These are phyloP conservation scores for Luidia sarsii DNA, from an alignment of 53 echinoderm and acorn worm species.

Conservation along the genomic window DNA sequence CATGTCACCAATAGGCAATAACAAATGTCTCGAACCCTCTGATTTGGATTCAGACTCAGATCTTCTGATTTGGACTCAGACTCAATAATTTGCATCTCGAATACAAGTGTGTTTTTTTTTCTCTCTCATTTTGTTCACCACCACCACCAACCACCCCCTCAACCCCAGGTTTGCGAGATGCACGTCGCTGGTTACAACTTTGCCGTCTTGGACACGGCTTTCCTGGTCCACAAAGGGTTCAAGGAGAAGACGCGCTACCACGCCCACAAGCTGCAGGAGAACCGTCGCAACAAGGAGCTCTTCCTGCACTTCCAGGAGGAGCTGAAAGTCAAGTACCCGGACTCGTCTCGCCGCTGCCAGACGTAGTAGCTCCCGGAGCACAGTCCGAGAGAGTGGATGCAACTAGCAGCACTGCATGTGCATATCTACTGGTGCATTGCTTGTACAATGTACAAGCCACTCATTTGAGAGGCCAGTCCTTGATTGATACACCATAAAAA, in stretches of 20 bases:
- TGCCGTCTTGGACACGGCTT: constrained; percentile 84
- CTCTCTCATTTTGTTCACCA: not conserved
- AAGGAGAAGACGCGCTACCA: constrained; percentile 80
- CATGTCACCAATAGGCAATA: too few species aligned
- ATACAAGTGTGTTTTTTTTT: not conserved
- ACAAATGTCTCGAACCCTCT: too few species aligned
- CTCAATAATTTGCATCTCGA: too few species aligned
- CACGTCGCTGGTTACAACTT: constrained; percentile 92
- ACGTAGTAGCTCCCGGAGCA: not conserved
- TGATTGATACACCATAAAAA: too few species aligned
- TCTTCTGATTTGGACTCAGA: too few species aligned
- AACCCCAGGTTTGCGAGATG: constrained; percentile 84
- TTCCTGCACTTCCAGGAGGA: constrained; percentile 77
- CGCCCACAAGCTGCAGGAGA: constrained; percentile 79
- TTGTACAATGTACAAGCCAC: too few species aligned
- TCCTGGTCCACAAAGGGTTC: constrained; percentile 86
- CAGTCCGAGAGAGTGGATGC: too few species aligned
- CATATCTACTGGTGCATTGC: too few species aligned
- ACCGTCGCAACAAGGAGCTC: constrained; percentile 74
- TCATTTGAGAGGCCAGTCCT: too few species aligned
- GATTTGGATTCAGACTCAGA: too few species aligned
- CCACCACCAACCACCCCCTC: not conserved
- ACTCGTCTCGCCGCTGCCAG: constrained; percentile 67
- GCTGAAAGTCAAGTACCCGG: constrained; percentile 84
- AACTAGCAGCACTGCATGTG: too few species aligned